These are phyloP conservation scores for Potamarius usumacintae DNA, from an alignment of 2,113 vertebrate species.

Conservation along the genomic window DNA sequence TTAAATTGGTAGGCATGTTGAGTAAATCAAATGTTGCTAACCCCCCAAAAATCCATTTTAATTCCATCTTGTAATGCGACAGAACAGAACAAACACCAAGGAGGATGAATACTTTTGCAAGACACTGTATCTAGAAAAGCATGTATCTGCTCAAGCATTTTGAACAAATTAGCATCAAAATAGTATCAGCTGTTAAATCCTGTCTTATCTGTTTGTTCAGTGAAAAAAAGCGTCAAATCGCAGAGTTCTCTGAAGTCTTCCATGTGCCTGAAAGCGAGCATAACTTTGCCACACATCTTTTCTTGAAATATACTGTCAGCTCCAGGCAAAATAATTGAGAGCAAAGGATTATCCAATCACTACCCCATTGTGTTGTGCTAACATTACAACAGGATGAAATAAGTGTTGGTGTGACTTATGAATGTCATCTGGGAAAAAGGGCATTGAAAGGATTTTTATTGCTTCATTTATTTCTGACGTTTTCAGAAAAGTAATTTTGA, in stretches of 20 bases:
- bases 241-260: background rate
- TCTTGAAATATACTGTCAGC: background rate
- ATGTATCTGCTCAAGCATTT: background rate
- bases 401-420: background rate
- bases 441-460: background rate
- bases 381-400: background rate
- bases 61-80: too few relatives aligned
- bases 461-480: background rate
- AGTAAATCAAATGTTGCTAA: too few relatives aligned
- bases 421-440: too few relatives aligned
- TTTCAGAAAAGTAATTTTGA: background rate
- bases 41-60: too few relatives aligned
- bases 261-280: background rate
- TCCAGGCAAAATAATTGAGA: background rate
- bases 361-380: background rate
- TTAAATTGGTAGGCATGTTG: too few relatives aligned
- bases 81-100: too few relatives aligned
- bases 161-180: background rate
- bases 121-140: background rate
- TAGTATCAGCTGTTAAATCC: background rate
- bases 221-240: too few relatives aligned
- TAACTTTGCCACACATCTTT: background rate
- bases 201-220: background rate
- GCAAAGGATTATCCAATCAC: background rate
- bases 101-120: too few relatives aligned